Evolutionary conservation across 2,113 vertebrate species (phyloP), one percentile per base, ranked within the genome.

Genomic region (Stigmatopora nigra): DNA sequence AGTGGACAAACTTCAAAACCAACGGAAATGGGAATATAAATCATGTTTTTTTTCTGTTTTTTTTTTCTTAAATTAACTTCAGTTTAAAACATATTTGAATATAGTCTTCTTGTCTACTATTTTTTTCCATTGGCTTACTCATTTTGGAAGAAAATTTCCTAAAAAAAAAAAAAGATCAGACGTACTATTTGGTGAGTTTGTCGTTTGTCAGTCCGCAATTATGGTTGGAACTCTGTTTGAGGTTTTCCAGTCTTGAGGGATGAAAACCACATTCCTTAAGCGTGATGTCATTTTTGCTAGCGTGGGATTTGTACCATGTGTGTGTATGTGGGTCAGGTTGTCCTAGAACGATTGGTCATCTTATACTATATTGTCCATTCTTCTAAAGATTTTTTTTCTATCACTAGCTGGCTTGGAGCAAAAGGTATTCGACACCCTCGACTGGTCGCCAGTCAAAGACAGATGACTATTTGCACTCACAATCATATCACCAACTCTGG

Each of bases 201-300:
- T 22, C 19, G n/a, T 15, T 61, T 61, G 41, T 14, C 12, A 61
- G 13, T 15, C n/a, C 20, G 45, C 59, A 45, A 61, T 61, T 61
- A 61, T 61, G 59, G 59, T 60, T 57, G 3, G 41, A 45, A 44
- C 10, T 13, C 58, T 61, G 5, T 5, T n/a, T 61, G 2, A 64
- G 61, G 65, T 69, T 68, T 72, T 70, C 46, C 61, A 38, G 59
- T 73, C 64, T 72, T 52, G 52, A 61, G 63, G 44, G 67, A 73
- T 48, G 53, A 8, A 73, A 64, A 68, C 63, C 65, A 68, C 72
- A 69, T 82, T 77, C 72, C 51, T 82, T 47, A 68, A 71, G 70
- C 73, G 78, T 84, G 82, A 89, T 80, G 82, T 84, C 84, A 86
- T 83, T 75, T 79, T 70, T 72, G 70, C 77, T 71, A 75, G 82